Base-by-base conservation (phyloP, 1,140 invertebrate genomes). In the Drosophila bifasciata region DNA sequence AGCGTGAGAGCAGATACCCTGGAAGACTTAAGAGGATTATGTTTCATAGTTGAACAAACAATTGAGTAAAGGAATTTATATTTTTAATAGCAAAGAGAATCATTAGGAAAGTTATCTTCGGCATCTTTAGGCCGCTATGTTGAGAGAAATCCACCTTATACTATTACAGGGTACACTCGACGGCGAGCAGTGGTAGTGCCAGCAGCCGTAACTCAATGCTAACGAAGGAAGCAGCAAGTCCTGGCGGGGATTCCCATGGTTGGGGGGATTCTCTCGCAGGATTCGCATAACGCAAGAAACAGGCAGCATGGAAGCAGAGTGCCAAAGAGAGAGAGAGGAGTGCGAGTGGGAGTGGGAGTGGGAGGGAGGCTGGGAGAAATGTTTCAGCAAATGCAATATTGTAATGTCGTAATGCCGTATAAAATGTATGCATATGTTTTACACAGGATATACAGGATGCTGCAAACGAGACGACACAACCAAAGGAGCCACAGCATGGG, bases 391-490 rank as follows among this genome's bases (percentile, higher is more conserved):
- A 86, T 86, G 77, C 70, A 86, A 88, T 86, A 81, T 78, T 75
- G 83, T 88, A 78, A 81, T 77, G 74, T 55, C 69, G 66, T 77
- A 77, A 78, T 71, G 83, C 32, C 32, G 78, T 64, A 88, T 81
- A 81, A 68, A 86, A 88, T 81, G 61, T 81, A 78, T 86, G 81
- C 83, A 86, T 81, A 81, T 81, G 77, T 80, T 73, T 81, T 56
- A 78, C 74, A 86, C 69, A 61, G 77, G 44, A 80, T 68, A 80
- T 68, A 73, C 70, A 67, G 41, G 53, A 64, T 39, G 36, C 44
- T 60, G 45, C 40, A 32, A 41, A 68, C 64, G 62, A 67, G 64
- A 55, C 64, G 64, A 55, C 61, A 52, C 52, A 50, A 55, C 62
- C 64, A n/a, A 46, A 43, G 41, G 7, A 28, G 32, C 16, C 36